Evolutionary conservation across 2,888 invertebrate genomes (phyloP), one percentile per base, ranked within the genome.

Genomic region (Xanthia togata): DNA sequence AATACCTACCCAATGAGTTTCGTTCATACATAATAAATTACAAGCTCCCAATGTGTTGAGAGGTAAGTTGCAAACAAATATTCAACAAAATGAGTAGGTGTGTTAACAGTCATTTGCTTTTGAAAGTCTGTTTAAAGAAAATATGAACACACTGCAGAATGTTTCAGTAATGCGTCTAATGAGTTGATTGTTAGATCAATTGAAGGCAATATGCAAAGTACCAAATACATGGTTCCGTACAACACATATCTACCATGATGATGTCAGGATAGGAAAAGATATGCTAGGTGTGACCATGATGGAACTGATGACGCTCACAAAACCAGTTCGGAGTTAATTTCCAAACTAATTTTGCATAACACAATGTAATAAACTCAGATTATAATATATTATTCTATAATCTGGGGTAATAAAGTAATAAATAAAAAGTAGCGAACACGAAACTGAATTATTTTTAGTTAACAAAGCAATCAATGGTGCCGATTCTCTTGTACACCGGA

Each of bases 291-390:
- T 12, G n/a, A 26, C 41, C 20, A 35, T 35, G 55, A 41, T 50
- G 44, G 71, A 69, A 65, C 38, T 20, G 23, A 53, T 72, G 71
- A 75, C 63, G 55, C 55, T 60, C 59, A 57, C 31, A 65, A 53
- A 71, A 83, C 85, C 78, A 64, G 82, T 85, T 77, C 3, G 8
- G 23, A 82, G n/a, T 53, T 44, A 57, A 70, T 77, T 78, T 6
- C 31, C 50, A 44, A 75, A 57, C 20, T 59, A 26, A 63, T 53
- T n/a, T n/a, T n/a, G n/a, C n/a, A n/a, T n/a, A n/a, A n/a, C n/a
- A n/a, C n/a, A n/a, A n/a, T n/a, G n/a, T n/a, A n/a, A n/a, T n/a
- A n/a, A n/a, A n/a, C n/a, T n/a, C n/a, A n/a, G n/a, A n/a, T n/a
- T n/a, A n/a, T n/a, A n/a, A n/a, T n/a, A n/a, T n/a, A n/a, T n/a